Evolutionary conservation across 1,140 invertebrate species (phyloP).

Genomic region (Cydia fagiglandana): DNA sequence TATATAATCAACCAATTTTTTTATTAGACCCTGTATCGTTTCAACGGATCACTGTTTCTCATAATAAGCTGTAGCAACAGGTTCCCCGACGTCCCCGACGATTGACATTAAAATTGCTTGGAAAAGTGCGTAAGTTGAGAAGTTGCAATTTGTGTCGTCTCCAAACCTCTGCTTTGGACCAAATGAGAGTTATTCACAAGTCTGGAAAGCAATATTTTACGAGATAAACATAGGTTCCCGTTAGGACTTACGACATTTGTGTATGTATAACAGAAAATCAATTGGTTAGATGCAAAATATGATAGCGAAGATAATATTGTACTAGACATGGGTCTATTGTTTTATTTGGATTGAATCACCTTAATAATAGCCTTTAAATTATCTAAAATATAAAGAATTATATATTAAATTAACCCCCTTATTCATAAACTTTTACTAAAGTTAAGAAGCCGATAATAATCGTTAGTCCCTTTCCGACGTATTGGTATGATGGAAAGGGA

Average conservation of each 20-base stretch:
- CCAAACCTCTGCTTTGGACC: not conserved
- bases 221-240: conserved; percentile 22
- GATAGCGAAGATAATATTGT: not conserved
- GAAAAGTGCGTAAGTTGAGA: conserved; percentile 52
- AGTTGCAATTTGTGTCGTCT: conserved; percentile 54
- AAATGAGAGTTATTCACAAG: conserved; percentile 28
- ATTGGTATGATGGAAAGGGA: no score
- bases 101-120: conserved; percentile 59
- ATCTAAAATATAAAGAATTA: no score
- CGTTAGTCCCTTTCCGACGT: no score
- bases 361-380: no score
- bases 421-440: no score
- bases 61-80: conserved; percentile 33
- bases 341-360: no score
- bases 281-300: conserved; percentile 9
- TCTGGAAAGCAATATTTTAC: conserved; percentile 25
- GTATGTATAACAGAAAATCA: conserved; percentile 16
- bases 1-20: no score
- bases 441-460: no score
- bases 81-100: conserved; percentile 36
- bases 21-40: no score
- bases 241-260: not conserved
- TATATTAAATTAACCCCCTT: no score
- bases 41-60: not conserved
- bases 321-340: not conserved